phyloP scores from a whole-genome alignment of 2,797 vertebrate genomes.

The Esox lucius region DNA sequence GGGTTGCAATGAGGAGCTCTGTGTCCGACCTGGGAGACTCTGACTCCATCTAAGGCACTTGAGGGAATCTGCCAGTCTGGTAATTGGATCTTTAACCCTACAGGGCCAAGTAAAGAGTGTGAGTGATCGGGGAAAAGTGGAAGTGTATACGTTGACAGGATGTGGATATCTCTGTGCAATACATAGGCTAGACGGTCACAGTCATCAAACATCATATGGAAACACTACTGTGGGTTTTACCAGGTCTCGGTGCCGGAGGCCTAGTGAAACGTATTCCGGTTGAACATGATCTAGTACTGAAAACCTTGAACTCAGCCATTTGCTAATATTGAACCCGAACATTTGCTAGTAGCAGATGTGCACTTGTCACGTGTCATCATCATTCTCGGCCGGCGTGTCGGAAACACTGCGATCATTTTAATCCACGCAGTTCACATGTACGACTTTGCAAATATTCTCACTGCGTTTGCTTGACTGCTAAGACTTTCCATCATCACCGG shows the following conservation, averaged over 20 bases:
- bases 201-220: not conserved
- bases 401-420: not conserved
- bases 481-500: not conserved
- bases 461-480: not conserved
- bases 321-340: no score
- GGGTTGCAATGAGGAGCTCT: conserved; percentile 32
- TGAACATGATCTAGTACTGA: not conserved
- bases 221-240: not conserved
- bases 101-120: conserved; percentile 19
- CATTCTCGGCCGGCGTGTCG: not conserved
- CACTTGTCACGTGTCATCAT: no score
- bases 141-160: not conserved
- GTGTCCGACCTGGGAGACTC: conserved; percentile 19
- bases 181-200: conserved; percentile 9
- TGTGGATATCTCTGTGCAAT: not conserved
- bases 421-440: no score
- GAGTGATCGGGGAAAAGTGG: conserved; percentile 16
- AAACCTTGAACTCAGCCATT: no score
- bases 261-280: not conserved
- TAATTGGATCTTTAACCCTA: conserved; percentile 45
- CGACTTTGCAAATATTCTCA: not conserved
- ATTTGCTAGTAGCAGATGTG: no score
- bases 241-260: not conserved
- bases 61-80: conserved; percentile 5
- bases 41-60: conserved; percentile 13